Evolutionary conservation across 2,797 vertebrate genomes (phyloP), one percentile per base, ranked within the genome.

Genomic region (Cygnus olor): DNA sequence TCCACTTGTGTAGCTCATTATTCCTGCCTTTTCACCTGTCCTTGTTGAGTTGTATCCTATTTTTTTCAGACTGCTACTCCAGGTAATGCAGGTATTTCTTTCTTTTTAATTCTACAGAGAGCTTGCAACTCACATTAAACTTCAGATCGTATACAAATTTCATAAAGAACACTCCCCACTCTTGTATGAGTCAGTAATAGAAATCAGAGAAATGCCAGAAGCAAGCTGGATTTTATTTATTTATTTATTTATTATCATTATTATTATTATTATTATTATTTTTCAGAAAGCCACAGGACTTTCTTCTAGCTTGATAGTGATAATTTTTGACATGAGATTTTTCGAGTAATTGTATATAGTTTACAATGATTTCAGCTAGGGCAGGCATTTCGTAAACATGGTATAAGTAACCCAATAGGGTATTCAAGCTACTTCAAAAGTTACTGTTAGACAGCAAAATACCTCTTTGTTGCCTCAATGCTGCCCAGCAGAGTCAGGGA

Each of bases 251-350:
- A 40, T 40, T 40, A 40, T 40, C 14, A 40, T 40, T 40, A 40
- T 40, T 14, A 40, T 40, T 40, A 11, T 40, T 40, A 36, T 38
- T 38, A 38, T 38, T 38, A 10, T 38, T 38, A 61, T 95, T 93
- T 73, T 96, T 45, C 71, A 93, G 79, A 91, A 80, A 93, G 42
- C 57, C 56, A 85, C 38, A 71, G 34, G 64, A 68, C 81, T 70
- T 64, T 71, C 53, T 89, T 82, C 74, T 74, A 73, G 64, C 64
- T 80, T 96, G 64, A 87, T 53, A 77, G 64, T 34, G 64, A 89
- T 66, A 70, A 51, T 49, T 92, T 85, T 80, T 91, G 74, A 68
- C 68, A 70, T 73, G 20, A 53, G 27, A 13, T 77, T 90, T 66
- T 89, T 74, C 74, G 70, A 57, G 60, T 38, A 89, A 57, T 63